Evolutionary conservation across 2,113 vertebrate species (phyloP).

Genomic region (Platichthys stellatus): DNA sequence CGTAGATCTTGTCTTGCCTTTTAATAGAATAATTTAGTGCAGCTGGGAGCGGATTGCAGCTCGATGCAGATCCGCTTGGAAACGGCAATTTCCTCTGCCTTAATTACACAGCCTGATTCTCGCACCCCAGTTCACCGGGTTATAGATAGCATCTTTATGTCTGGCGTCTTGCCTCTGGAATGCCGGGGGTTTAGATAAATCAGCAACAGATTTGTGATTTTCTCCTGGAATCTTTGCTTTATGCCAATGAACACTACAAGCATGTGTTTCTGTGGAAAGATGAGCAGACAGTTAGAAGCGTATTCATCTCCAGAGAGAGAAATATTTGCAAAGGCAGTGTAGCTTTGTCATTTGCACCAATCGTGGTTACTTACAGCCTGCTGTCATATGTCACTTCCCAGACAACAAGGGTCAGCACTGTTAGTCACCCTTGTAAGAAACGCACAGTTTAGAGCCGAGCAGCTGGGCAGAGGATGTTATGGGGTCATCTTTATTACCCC

Average conservation of each 20-base stretch:
- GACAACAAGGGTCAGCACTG: constrained; percentile 17
- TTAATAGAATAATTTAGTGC: constrained; percentile 58
- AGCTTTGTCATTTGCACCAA: not conserved
- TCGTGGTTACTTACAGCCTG: constrained; percentile 30
- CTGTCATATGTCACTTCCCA: constrained; percentile 25
- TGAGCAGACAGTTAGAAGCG: not conserved
- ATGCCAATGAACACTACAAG: constrained; percentile 12
- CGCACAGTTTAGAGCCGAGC: constrained; percentile 41
- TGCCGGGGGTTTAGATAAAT: constrained; percentile 56
- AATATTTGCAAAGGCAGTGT: constrained; percentile 2
- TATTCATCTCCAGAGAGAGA: constrained; percentile 6
- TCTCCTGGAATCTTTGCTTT: constrained; percentile 42
- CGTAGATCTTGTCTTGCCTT: constrained; percentile 21
- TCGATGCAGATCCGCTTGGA: constrained; percentile 42
- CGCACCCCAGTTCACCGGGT: constrained; percentile 37
- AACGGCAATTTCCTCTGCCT: constrained; percentile 46
- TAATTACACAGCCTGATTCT: constrained; percentile 57
- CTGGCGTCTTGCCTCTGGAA: constrained; percentile 46
- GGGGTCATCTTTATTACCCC: constrained; percentile 54
- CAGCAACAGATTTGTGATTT: constrained; percentile 47
- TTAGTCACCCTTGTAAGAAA: constrained; percentile 54
- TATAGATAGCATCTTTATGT: constrained; percentile 58
- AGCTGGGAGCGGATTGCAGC: constrained; percentile 60
- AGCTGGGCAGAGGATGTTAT: constrained; percentile 58
- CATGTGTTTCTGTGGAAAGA: not conserved